These are phyloP conservation scores for Caiman crocodilus DNA, from an alignment of 2,797 vertebrate species.

Conservation along the genomic window DNA sequence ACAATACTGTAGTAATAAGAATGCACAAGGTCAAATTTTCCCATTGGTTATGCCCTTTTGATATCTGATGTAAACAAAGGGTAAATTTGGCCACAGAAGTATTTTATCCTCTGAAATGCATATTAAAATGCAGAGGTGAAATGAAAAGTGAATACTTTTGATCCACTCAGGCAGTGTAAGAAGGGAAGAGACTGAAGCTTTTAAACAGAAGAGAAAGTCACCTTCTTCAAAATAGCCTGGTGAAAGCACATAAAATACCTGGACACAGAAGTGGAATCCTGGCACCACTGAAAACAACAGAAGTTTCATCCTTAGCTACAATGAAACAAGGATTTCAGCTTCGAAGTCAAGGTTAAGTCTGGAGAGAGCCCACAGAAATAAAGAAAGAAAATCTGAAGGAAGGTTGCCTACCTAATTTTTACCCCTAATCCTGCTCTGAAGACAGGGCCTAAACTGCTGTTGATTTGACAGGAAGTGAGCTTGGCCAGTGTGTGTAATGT, in stretches of 20 bases:
- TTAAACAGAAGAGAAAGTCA: neutral
- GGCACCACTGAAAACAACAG: neutral
- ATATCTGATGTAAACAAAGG: slow-evolving; percentile 59
- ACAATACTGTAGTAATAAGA: slow-evolving; percentile 30
- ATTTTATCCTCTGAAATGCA: neutral
- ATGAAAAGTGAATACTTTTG: neutral
- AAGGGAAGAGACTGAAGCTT: neutral
- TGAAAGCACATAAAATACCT: neutral
- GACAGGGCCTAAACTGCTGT: neutral
- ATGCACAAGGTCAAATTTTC: slow-evolving; percentile 22
- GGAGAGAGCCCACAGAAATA: neutral
- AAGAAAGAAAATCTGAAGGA: neutral
- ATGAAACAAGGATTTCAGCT: neutral
- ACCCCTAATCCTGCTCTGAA: neutral
- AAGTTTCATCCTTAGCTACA: neutral
- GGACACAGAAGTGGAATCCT: fast-evolving
- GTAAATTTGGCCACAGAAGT: neutral
- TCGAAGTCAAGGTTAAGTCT: neutral
- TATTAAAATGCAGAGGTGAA: slow-evolving; percentile 21
- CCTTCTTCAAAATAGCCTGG: slow-evolving; percentile 1
- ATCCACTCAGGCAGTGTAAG: neutral
- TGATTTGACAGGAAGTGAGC: neutral
- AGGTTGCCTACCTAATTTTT: neutral
- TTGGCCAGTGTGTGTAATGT: neutral
- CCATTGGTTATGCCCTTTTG: neutral